phyloP scores from a whole-genome alignment of 1,140 invertebrate species.

The Aphaenogaster rudis region DNA sequence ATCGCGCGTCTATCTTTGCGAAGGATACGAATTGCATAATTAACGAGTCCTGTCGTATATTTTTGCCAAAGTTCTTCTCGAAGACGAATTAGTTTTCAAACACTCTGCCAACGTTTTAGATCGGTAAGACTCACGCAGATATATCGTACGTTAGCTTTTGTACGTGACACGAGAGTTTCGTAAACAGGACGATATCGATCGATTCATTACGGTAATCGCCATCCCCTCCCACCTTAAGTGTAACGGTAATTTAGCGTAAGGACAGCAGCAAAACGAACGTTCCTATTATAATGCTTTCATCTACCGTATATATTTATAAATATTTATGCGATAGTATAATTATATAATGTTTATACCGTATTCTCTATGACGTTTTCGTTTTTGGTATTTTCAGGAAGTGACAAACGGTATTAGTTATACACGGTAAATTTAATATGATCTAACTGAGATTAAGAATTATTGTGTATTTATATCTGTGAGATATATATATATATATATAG shows the following conservation, averaged over 20 bases:
- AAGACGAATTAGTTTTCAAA: conserved; percentile 55
- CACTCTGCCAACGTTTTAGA: conserved; percentile 50
- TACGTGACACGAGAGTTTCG: conserved; percentile 60
- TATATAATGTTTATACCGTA: conserved; percentile 70
- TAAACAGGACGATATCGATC: conserved; percentile 55
- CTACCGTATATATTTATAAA: conserved; percentile 75
- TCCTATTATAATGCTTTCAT: conserved; percentile 82
- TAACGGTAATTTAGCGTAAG: conserved; percentile 71
- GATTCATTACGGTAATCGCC: conserved; percentile 58
- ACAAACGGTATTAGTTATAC: conserved; percentile 52
- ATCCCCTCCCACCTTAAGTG: conserved; percentile 56
- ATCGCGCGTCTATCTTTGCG: background rate
- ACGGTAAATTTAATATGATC: conserved; percentile 36
- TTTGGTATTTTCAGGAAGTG: conserved; percentile 58
- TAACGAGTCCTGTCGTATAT: conserved; percentile 21
- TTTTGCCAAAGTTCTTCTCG: conserved; percentile 54
- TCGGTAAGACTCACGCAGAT: conserved; percentile 50
- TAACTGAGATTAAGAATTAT: conserved; percentile 59
- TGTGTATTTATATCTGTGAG: conserved; percentile 61
- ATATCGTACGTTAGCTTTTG: conserved; percentile 65
- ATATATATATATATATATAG: conserved; percentile 24
- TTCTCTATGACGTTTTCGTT: conserved; percentile 66
- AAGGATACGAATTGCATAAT: conserved; percentile 6
- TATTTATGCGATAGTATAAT: conserved; percentile 72
- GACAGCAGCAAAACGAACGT: conserved; percentile 76